Percentiles rank a stretch among this genome's conserved stretches.
These are phyloP conservation scores for Anneissia japonica DNA, from an alignment of 35 echinoderm and acorn worm species.

Conservation along the genomic window DNA sequence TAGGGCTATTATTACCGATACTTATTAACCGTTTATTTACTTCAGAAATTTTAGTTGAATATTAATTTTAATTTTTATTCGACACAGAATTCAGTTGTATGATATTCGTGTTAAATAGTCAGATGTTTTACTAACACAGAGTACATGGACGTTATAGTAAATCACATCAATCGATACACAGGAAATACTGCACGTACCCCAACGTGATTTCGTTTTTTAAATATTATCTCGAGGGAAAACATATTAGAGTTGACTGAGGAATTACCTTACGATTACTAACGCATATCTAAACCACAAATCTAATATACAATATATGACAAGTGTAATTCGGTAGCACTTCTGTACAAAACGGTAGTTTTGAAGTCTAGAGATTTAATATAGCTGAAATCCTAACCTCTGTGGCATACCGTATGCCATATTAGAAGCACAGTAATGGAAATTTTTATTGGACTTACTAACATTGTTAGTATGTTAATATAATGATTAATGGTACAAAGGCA, in stretches of 20 bases:
- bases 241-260: background rate
- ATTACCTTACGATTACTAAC: background rate
- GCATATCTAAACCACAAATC: background rate
- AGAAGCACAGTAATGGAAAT: background rate
- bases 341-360: background rate
- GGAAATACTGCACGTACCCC: background rate
- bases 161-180: background rate
- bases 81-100: too few species aligned
- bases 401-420: background rate
- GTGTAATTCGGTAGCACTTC: background rate
- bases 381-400: background rate
- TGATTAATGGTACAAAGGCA: background rate
- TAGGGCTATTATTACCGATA: too few species aligned
- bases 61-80: too few species aligned
- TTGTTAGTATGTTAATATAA: background rate
- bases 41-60: too few species aligned
- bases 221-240: background rate
- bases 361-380: background rate
- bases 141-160: background rate
- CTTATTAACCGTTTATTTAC: too few species aligned
- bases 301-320: background rate
- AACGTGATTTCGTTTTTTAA: background rate
- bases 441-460: background rate
- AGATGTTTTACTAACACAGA: too few species aligned
- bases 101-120: too few species aligned